Conservation (phyloP, 2,797 vertebrate genomes). For the Micromesistius poutassou region DNA sequence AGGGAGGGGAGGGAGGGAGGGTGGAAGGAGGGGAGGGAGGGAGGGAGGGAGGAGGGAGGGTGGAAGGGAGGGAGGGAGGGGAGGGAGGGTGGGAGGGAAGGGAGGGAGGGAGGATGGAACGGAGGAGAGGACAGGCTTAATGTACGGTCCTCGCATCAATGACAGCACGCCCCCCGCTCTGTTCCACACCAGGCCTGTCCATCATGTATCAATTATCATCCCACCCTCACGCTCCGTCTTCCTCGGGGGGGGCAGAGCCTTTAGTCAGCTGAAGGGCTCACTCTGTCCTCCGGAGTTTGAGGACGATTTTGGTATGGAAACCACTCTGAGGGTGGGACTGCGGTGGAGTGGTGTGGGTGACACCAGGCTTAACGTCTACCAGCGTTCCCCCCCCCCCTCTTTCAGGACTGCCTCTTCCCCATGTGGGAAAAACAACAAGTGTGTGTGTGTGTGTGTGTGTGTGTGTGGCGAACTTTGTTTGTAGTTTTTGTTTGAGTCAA, state of each 20-base stretch:
- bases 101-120: slow-evolving; percentile 45
- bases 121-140: slow-evolving; percentile 66
- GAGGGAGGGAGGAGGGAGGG: slow-evolving; percentile 14
- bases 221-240: slow-evolving; percentile 42
- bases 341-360: no score
- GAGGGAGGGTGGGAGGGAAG: slow-evolving; percentile 49
- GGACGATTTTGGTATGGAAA: no score
- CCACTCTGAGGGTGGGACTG: no score
- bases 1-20: slow-evolving; percentile 37
- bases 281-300: background rate
- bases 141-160: slow-evolving; percentile 60
- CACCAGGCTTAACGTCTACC: no score
- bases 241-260: slow-evolving; percentile 29
- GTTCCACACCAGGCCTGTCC: slow-evolving; percentile 56
- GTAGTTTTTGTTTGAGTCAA: background rate
- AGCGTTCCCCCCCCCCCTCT: no score
- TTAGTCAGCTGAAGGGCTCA: slow-evolving; percentile 14
- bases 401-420: no score
- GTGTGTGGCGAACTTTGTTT: background rate
- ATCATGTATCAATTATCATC: slow-evolving; percentile 62
- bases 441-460: background rate
- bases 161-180: slow-evolving; percentile 59
- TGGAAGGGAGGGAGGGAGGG: slow-evolving; percentile 30
- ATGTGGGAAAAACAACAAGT: background rate
- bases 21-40: no score